Evolutionary conservation across 2,113 vertebrate species (phyloP).

Genomic region (Tychaedon coryphoeus): DNA sequence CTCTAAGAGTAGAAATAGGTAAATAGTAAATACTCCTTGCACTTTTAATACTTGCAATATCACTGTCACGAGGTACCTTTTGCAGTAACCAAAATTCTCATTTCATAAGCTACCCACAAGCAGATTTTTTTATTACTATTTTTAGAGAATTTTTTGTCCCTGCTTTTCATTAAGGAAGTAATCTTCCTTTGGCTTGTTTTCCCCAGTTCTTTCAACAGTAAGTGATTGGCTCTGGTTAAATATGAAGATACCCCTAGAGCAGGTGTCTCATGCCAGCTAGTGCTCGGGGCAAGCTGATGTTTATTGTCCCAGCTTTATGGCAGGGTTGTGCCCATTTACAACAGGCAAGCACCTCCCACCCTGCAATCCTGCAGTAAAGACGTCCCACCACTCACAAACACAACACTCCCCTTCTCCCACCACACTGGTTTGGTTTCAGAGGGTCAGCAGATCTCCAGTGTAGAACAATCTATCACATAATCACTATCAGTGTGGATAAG

Average conservation of each 20-base stretch:
- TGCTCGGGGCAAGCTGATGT: not conserved
- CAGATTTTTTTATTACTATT: not conserved
- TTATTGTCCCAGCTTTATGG: not conserved
- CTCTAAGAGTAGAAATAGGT: not conserved
- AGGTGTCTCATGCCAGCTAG: not conserved
- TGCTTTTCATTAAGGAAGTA: not conserved
- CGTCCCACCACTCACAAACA: fast-evolving
- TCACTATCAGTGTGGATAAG: not conserved
- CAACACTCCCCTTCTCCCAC: fast-evolving
- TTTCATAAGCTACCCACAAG: not conserved
- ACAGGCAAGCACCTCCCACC: not conserved
- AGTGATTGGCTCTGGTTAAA: not conserved
- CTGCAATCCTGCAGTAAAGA: not conserved
- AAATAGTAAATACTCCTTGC: not conserved
- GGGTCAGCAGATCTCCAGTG: not conserved
- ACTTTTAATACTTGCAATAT: not conserved
- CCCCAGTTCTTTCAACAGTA: not conserved
- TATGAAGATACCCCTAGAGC: not conserved
- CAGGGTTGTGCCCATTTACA: not conserved
- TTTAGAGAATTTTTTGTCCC: not conserved
- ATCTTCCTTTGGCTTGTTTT: not conserved
- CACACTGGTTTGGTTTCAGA: not conserved
- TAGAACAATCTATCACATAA: not conserved
- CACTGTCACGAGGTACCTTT: not conserved
- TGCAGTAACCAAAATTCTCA: not conserved